Evolutionary conservation across 2,797 vertebrate genomes (phyloP), one percentile per base, ranked within the genome.

Genomic region (Channallabes apus): DNA sequence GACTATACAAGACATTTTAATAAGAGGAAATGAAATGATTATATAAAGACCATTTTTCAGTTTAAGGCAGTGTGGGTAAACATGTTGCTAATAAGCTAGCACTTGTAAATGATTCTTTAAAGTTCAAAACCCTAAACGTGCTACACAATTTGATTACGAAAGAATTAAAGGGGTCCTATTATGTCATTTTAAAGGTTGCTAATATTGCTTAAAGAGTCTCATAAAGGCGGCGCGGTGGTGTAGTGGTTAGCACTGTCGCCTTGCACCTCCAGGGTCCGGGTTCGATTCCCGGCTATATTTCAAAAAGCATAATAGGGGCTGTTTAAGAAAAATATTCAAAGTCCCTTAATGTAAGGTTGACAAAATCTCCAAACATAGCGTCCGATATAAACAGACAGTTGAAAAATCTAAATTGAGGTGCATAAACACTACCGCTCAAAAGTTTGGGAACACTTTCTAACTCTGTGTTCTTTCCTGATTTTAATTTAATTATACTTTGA

Each of bases 251-350:
- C n/a, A n/a, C n/a, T n/a, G n/a, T n/a, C n/a, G n/a, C n/a, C n/a
- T n/a, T n/a, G n/a, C n/a, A n/a, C n/a, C n/a, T n/a, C n/a, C n/a
- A n/a, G n/a, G n/a, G n/a, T n/a, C n/a, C n/a, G n/a, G n/a, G n/a
- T n/a, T n/a, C n/a, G n/a, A n/a, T n/a, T n/a, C n/a, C n/a, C n/a
- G n/a, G n/a, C n/a, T n/a, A n/a, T n/a, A n/a, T n/a, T n/a, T n/a
- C n/a, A n/a, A n/a, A n/a, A n/a, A n/a, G n/a, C n/a, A n/a, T n/a
- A n/a, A n/a, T n/a, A n/a, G n/a, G n/a, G n/a, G n/a, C n/a, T n/a
- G n/a, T n/a, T 35, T 41, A 22, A 82, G 35, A 86, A 7, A n/a
- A 38, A 58, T 58, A 62, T 86, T 41, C 20, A 27, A 80, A 75
- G 69, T 81, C 46, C n/a, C 3, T 46, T n/a, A 73, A 9, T 6